Base-by-base conservation (phyloP, 2,888 invertebrate genomes). In the Drosophila phalerata region DNA sequence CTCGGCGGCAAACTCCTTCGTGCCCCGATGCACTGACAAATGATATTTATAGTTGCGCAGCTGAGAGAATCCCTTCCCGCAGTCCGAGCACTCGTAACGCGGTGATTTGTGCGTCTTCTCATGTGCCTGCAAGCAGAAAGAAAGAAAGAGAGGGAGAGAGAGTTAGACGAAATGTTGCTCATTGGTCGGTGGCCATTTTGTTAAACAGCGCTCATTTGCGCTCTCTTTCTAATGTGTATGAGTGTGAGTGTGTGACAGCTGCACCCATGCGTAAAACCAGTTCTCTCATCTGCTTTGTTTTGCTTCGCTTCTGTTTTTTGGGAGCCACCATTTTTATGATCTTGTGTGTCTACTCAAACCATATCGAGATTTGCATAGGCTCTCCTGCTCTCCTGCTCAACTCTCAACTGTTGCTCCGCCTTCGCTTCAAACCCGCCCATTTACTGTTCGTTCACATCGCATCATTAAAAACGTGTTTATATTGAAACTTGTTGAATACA, bases 11-110 rank as follows among this genome's bases (percentile, higher is more conserved):
- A 97, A 97, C 92, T 97, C 97, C 79, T 95, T 95, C 25, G 97
- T 97, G 1, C 97, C 97, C 55, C 96, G 95, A 91, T 97, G 97
- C 22, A 97, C 95, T 0, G 96, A 96, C 91, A 95, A 93, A 91
- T 97, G 97, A 90, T 97, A 97, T 92, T 97, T 97, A 92, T 95
- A 97, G 92, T 97, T 97, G 43, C 97, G 94, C 57, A 97, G 93
- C 91, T 97, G 97, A 0, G 96, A 96, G 92, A 97, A 97, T 43
- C 95, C 95, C 91, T 97, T 97, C 52, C 95, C 95, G 89, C 97
- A 97, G 77, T 97, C 96, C 22, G 93, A 93, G 90, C 97, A 97
- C 82, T 95, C 95, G 77, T 95, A 96, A 1, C 93, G 93, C 40
- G 91, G 92, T 0, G 92, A 91, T 77, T 92, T 91, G 79, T 93